phyloP scores from a whole-genome alignment of 2,113 vertebrate species.

The Sebastes fasciatus region DNA sequence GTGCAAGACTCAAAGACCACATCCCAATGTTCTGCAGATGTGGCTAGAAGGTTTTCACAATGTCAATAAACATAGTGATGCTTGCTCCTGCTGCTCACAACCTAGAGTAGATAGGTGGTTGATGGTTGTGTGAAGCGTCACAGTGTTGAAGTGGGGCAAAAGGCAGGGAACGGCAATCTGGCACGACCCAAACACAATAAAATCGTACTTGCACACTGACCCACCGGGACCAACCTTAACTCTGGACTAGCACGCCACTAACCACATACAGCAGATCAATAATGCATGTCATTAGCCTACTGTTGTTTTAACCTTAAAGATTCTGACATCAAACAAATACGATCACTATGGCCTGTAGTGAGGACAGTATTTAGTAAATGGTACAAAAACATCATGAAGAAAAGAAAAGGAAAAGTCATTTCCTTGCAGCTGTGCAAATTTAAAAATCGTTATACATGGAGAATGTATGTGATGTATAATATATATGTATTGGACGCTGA shows the following conservation, averaged over 20 bases:
- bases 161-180: not conserved
- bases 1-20: slow-evolving; percentile 6
- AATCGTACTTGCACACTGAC: not conserved
- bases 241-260: slow-evolving; percentile 1
- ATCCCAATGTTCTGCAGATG: slow-evolving; percentile 5
- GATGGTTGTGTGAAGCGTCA: not conserved
- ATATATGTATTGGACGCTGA: not conserved
- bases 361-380: not conserved
- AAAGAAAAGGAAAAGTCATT: not conserved
- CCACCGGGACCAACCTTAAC: not conserved
- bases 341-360: not conserved
- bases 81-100: not conserved
- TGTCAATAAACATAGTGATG: not conserved
- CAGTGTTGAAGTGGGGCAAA: not conserved
- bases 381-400: not conserved
- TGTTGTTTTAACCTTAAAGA: not conserved
- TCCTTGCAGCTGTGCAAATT: slow-evolving; percentile 7
- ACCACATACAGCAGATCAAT: not conserved
- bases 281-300: slow-evolving; percentile 8
- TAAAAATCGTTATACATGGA: not conserved
- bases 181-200: not conserved
- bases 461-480: not conserved
- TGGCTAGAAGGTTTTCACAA: not conserved
- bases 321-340: not conserved
- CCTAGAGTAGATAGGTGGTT: not conserved